Evolutionary conservation across 2,797 vertebrate species (phyloP), one percentile per base, ranked within the genome.

Genomic region (Gastrophryne carolinensis): DNA sequence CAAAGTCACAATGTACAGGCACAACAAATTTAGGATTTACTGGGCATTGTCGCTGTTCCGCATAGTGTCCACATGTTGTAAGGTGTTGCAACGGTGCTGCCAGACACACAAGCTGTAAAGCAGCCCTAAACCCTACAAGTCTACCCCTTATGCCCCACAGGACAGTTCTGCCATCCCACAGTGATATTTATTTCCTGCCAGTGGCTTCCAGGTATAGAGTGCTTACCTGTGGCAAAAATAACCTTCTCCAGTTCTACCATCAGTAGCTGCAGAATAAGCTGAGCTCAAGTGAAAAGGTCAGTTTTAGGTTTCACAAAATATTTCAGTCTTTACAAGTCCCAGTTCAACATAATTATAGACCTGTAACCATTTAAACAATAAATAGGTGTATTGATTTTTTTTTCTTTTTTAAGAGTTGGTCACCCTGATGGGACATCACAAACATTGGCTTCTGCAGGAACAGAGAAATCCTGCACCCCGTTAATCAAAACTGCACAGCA

Each of bases 401-500:
- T n/a, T n/a, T n/a, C n/a, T 19, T 21, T 34, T 23, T 24, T 54
- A 63, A 15, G 5, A 44, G 17, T 34, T n/a, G 37, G 32, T 30
- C 47, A 53, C 39, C 41, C 30, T 34, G 52, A n/a, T 29, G 65
- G 26, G 15, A 26, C 19, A 15, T 4, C 35, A 60, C 58, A 72
- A 71, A 71, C 65, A 11, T 56, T 27, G 39, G 34, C 8, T 12
- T 10, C 19, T 49, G 61, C 23, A 44, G 50, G 15, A 11, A 70
- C 57, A 13, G 19, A 29, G 11, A 1, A 52, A n/a, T 8, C 11
- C 0, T 15, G 10, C 27, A 26, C 13, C 15, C 44, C 10, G n/a
- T 2, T 7, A 35, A 62, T 94, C 92, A 98, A 86, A 98, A 98
- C 91, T 99, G 96, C 73, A 98, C 96, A 0, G 97, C 95, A 0